These are phyloP conservation scores for Catostomus latipinnis DNA, from an alignment of 2,797 vertebrate genomes.

Conservation along the genomic window DNA sequence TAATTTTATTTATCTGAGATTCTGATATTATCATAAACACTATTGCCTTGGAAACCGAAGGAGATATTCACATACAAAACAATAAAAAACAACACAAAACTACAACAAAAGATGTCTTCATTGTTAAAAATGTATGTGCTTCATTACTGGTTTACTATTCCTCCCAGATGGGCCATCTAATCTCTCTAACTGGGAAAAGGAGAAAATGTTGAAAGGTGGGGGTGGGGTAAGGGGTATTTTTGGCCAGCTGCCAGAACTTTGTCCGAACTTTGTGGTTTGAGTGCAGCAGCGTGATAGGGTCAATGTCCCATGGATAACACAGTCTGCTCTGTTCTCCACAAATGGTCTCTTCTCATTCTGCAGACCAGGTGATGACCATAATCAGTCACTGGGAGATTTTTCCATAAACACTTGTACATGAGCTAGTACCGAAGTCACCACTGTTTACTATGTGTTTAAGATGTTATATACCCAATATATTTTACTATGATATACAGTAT, in stretches of 20 bases:
- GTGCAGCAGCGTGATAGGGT: conserved; percentile 62
- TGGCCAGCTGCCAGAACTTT: conserved; percentile 68
- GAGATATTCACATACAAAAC: too few species aligned
- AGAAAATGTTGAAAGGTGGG: conserved; percentile 34
- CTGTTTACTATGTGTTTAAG: background rate
- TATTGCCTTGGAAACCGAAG: too few species aligned
- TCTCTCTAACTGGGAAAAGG: conserved; percentile 71
- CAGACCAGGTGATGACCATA: conserved; percentile 4
- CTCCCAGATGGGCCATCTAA: conserved; percentile 71
- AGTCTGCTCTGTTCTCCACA: conserved; percentile 36
- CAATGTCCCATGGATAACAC: conserved; percentile 46
- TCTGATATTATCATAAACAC: too few species aligned
- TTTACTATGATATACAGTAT: background rate
- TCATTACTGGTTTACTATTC: conserved; percentile 50
- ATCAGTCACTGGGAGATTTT: background rate
- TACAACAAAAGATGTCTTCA: too few species aligned
- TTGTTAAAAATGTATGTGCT: background rate
- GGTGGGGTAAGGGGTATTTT: conserved; percentile 47
- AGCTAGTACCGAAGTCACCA: background rate
- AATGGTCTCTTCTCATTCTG: conserved; percentile 8
- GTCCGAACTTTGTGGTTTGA: conserved; percentile 66
- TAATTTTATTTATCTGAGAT: too few species aligned
- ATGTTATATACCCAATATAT: background rate
- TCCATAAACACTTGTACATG: background rate
- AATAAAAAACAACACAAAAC: too few species aligned